Percentiles rank a stretch among this genome's conserved stretches.
Conservation (phyloP, 2,888 invertebrate species). For the Nyleta sp. region DNA sequence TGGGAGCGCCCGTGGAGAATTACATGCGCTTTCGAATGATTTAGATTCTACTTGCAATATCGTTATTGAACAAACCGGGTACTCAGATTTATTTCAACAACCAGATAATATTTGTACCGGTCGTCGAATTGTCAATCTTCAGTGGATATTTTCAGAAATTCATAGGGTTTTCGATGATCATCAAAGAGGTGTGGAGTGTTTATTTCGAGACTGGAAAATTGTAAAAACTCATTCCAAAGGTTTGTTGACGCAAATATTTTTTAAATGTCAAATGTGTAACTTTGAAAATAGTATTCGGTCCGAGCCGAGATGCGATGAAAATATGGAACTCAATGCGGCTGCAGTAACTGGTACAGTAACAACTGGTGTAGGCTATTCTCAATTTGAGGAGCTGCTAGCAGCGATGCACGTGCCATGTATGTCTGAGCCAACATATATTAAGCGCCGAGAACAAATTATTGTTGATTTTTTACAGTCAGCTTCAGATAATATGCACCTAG, state of each 20-base stretch:
- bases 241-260: not conserved
- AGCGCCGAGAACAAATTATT: not conserved
- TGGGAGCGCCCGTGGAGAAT: too few species aligned
- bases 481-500: not conserved
- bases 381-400: slow-evolving; percentile 54
- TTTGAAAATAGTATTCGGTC: slow-evolving; percentile 50
- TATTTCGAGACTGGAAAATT: too few species aligned
- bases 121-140: too few species aligned
- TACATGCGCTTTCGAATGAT: too few species aligned
- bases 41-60: too few species aligned
- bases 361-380: slow-evolving; percentile 58
- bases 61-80: too few species aligned
- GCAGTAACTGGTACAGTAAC: slow-evolving; percentile 58
- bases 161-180: not conserved
- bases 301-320: slow-evolving; percentile 9
- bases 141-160: not conserved
- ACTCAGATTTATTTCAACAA: too few species aligned
- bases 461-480: not conserved
- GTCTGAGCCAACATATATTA: not conserved
- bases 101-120: too few species aligned
- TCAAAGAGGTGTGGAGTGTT: too few species aligned
- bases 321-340: slow-evolving; percentile 26
- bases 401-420: slow-evolving; percentile 57
- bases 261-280: slow-evolving; percentile 40
- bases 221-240: too few species aligned